Base-by-base conservation (phyloP, 1,140 invertebrate genomes). In the Onthophagus taurus region DNA sequence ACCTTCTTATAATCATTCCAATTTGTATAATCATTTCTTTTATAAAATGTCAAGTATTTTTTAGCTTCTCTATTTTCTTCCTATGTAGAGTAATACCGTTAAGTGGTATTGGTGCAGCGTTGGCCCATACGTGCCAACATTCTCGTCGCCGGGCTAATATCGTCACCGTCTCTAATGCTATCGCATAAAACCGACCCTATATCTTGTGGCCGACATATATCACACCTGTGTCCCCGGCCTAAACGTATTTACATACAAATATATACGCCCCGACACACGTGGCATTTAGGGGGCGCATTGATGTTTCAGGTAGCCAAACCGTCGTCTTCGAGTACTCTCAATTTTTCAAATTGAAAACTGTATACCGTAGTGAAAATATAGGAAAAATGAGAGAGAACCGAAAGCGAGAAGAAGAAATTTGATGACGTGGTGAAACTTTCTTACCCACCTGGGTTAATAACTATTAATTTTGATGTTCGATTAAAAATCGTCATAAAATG, bases 221-320 rank as follows among this genome's bases (percentile, higher is more conserved):
- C 51, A 45, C 55, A 57, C 55, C 55, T 57, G 55, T 54, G 54
- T 45, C 54, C 54, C 46, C 47, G 41, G 47, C 49, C 54, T 52
- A 48, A 53, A 44, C 52, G 48, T 57, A 57, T 57, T 57, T 57
- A 57, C 54, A 57, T 57, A 54, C 52, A 57, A 57, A 57, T 57
- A 54, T 54, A 49, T 51, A 44, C 42, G 47, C 29, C 49, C n/a
- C 42, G 47, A 36, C 50, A 43, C 50, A 52, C 50, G 47, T 52
- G 50, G 47, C 50, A 52, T 52, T 52, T 52, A 52, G 50, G 38
- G n/a, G n/a, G n/a, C n/a, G 50, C 50, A 52, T 52, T 52, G 50
- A 52, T 52, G 50, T 52, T 19, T 41, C 35, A 37, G 35, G 19
- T 18, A n/a, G 24, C 12, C 19, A 21, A 11, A 16, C 35, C 11